Percentiles rank a stretch among this genome's conserved stretches.
Evolutionary conservation across 1,140 invertebrate genomes (phyloP).

Genomic region (Drosophila littoralis): DNA sequence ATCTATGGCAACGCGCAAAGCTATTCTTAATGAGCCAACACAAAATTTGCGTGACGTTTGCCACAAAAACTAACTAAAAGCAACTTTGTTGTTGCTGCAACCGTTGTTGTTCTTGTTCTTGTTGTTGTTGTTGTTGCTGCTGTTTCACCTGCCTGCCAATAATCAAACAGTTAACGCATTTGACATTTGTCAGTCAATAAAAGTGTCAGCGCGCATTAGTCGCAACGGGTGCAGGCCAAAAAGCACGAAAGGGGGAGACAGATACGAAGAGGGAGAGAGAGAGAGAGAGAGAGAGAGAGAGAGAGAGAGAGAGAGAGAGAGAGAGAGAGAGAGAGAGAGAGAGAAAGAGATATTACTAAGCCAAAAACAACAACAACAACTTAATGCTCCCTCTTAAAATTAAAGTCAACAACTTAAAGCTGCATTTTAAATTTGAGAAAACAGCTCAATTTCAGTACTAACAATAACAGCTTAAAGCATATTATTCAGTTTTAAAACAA

Average conservation of each 20-base stretch:
- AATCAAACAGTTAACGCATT: constrained; percentile 58
- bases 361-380: no score
- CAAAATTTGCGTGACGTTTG: constrained; percentile 71
- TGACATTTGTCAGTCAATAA: constrained; percentile 67
- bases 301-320: neutral
- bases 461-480: no score
- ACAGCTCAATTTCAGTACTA: no score
- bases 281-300: neutral
- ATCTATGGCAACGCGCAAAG: constrained; percentile 57
- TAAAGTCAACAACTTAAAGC: no score
- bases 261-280: no score
- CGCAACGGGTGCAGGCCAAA: constrained; percentile 11
- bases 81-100: constrained; percentile 44
- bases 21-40: constrained; percentile 74
- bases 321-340: neutral
- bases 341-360: neutral
- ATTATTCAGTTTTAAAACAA: no score
- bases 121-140: constrained; percentile 20
- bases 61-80: constrained; percentile 29
- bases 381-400: no score
- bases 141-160: constrained; percentile 36
- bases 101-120: constrained; percentile 44
- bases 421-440: no score
- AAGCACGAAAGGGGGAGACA: neutral
- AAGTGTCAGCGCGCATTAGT: constrained; percentile 65